phyloP scores from a whole-genome alignment of 2,113 vertebrate genomes.

The Bambusicola thoracicus region DNA sequence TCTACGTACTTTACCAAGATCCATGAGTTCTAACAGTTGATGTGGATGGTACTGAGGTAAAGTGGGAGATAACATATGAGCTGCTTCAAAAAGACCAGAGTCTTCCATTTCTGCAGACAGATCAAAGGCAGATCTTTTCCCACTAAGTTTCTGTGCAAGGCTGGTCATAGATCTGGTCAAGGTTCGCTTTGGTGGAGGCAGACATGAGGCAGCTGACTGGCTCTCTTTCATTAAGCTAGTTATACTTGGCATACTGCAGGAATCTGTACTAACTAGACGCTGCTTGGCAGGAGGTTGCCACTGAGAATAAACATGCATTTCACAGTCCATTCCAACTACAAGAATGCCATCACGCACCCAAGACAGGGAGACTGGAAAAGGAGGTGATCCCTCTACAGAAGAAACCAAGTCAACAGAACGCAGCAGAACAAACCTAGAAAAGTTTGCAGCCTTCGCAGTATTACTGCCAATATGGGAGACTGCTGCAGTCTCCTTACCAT shows the following conservation, averaged over 20 bases:
- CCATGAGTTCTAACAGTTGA: slow-evolving; percentile 96
- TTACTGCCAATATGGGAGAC: slow-evolving; percentile 71
- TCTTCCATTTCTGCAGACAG: slow-evolving; percentile 91
- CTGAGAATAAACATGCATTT: slow-evolving; percentile 99
- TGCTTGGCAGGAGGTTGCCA: slow-evolving; percentile 90
- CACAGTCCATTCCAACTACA: slow-evolving; percentile 98
- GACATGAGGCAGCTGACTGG: slow-evolving; percentile 78
- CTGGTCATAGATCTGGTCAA: slow-evolving; percentile 94
- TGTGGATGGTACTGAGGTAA: slow-evolving; percentile 97
- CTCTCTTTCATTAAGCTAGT: slow-evolving; percentile 84
- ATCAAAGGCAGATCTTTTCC: slow-evolving; percentile 88
- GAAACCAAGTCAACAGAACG: slow-evolving; percentile 91
- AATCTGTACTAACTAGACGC: slow-evolving; percentile 61
- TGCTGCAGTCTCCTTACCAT: slow-evolving; percentile 78
- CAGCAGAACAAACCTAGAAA: slow-evolving; percentile 88
- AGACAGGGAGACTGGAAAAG: slow-evolving; percentile 93
- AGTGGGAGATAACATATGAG: slow-evolving; percentile 91
- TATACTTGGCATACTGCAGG: slow-evolving; percentile 81
- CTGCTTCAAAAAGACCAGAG: slow-evolving; percentile 95
- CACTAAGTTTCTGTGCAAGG: slow-evolving; percentile 95
- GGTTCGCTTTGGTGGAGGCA: slow-evolving; percentile 82
- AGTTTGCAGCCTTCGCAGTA: slow-evolving; percentile 66
- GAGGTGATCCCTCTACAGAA: slow-evolving; percentile 91
- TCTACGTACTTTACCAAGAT: slow-evolving; percentile 92
- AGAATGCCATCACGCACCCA: slow-evolving; percentile 98